Conservation (phyloP, 2,888 invertebrate species). For the Rhingia rostrata region DNA sequence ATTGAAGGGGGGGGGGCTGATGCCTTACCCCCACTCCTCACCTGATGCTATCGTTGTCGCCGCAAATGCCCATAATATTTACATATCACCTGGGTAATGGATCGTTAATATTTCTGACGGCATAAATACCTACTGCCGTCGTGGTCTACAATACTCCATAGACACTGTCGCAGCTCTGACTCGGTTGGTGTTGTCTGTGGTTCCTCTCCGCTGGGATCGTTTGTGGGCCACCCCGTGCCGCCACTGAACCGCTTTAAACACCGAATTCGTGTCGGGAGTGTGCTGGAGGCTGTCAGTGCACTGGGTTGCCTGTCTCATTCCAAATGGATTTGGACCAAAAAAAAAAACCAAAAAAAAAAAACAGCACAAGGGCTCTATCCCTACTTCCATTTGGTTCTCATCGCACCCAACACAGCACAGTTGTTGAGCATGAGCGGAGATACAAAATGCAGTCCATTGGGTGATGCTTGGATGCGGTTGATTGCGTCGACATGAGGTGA, state of each 20-base stretch:
- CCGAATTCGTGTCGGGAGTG: slow-evolving; percentile 53
- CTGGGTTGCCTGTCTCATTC: slow-evolving; percentile 46
- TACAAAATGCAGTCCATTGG: neutral
- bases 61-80: slow-evolving; percentile 73
- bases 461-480: slow-evolving; percentile 56
- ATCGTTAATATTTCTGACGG: slow-evolving; percentile 72
- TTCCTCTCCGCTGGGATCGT: neutral
- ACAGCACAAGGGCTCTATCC: slow-evolving; percentile 32
- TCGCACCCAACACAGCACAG: no score
- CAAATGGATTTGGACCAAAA: slow-evolving; percentile 59
- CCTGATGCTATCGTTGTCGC: slow-evolving; percentile 70
- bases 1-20: neutral
- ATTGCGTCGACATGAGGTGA: slow-evolving; percentile 69
- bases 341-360: neutral
- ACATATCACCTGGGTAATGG: slow-evolving; percentile 72
- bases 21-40: neutral
- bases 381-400: slow-evolving; percentile 12
- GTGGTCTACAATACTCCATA: slow-evolving; percentile 23
- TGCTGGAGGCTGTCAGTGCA: slow-evolving; percentile 52
- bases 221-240: slow-evolving; percentile 7
- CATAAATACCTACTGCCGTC: slow-evolving; percentile 65
- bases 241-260: slow-evolving; percentile 7
- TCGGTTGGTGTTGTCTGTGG: slow-evolving; percentile 15
- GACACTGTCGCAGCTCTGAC: neutral
- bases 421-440: neutral